phyloP scores from a whole-genome alignment of 2,113 vertebrate species.

The Crocuta crocuta region DNA sequence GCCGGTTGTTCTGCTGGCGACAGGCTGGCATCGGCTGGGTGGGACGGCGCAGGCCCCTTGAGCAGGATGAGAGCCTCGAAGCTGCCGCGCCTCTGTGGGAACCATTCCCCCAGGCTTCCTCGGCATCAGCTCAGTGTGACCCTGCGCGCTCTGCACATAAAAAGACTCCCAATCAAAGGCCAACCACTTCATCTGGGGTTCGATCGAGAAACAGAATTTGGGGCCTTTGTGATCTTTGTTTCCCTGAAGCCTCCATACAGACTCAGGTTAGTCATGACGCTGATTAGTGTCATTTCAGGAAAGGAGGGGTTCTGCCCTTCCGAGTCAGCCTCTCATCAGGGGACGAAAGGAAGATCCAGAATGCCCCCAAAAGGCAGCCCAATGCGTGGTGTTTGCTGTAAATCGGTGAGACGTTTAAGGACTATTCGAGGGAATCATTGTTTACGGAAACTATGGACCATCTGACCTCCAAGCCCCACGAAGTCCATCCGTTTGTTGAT shows the following conservation, averaged over 20 bases:
- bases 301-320: background rate
- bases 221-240: background rate
- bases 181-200: background rate
- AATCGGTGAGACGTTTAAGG: background rate
- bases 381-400: rapidly evolving
- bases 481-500: rapidly evolving
- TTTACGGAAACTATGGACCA: background rate
- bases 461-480: background rate
- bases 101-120: background rate
- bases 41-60: rapidly evolving
- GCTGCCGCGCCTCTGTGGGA: rapidly evolving
- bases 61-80: rapidly evolving
- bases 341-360: background rate
- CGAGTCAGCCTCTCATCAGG: background rate
- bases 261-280: rapidly evolving
- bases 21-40: rapidly evolving
- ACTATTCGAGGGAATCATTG: rapidly evolving
- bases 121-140: rapidly evolving
- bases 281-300: background rate
- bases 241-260: background rate
- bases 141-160: background rate
- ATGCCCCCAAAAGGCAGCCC: background rate
- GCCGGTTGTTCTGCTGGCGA: background rate
- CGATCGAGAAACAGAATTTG: rapidly evolving
- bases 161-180: background rate